Conservation (phyloP, 1,140 invertebrate genomes). For the Propsilocerus akamusi region DNA sequence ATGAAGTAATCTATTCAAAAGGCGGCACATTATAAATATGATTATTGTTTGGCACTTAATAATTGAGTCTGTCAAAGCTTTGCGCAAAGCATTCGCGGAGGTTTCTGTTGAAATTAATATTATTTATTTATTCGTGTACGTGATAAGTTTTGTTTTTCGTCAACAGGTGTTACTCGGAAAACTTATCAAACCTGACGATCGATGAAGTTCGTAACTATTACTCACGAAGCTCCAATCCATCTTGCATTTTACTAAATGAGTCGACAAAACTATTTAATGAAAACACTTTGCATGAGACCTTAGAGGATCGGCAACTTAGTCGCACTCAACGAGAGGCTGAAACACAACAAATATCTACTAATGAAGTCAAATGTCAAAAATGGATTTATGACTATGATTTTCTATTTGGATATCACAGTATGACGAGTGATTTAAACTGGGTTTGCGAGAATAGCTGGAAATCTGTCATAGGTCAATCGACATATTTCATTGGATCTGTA, state of each 20-base stretch:
- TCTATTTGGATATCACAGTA: constrained; percentile 25
- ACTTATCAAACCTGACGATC: constrained; percentile 20
- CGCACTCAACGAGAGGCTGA: no score
- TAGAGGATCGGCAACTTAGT: constrained; percentile 10
- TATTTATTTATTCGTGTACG: no score
- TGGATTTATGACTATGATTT: constrained; percentile 28
- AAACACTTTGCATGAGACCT: constrained; percentile 1
- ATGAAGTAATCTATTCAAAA: no score
- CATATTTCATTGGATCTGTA: constrained; percentile 38
- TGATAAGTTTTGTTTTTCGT: no score
- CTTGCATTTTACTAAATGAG: constrained; percentile 5
- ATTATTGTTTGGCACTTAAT: no score
- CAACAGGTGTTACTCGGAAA: constrained; percentile 21
- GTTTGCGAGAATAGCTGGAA: constrained; percentile 37
- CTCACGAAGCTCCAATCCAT: constrained; percentile 14
- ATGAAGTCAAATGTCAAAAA: constrained; percentile 28
- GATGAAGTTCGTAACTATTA: constrained; percentile 18
- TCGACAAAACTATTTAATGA: not conserved
- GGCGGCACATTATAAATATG: no score
- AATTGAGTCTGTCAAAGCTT: no score
- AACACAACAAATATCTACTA: constrained; percentile 15
- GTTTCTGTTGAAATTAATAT: no score
- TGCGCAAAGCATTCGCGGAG: no score
- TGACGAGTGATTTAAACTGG: constrained; percentile 38
- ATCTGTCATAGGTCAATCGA: constrained; percentile 33